These are phyloP conservation scores for Euthynnus affinis DNA, from an alignment of 2,797 vertebrate species.

Conservation along the genomic window DNA sequence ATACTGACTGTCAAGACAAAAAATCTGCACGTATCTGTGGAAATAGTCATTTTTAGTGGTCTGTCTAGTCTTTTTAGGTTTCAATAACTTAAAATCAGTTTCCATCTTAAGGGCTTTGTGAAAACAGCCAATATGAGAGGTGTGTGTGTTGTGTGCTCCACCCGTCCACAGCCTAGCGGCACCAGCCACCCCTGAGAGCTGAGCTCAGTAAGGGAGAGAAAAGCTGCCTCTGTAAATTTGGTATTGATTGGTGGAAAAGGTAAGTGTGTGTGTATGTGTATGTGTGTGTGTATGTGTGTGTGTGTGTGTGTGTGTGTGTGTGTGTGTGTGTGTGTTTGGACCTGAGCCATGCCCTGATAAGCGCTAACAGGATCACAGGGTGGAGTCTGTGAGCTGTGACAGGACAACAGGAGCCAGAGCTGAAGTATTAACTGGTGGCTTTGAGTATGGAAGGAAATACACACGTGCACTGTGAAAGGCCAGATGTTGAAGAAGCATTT, in stretches of 20 bases:
- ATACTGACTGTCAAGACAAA: neutral
- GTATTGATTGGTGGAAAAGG: conserved; percentile 68
- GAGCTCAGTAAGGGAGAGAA: conserved; percentile 67
- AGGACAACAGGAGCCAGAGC: conserved; percentile 52
- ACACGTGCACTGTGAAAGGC: conserved; percentile 7
- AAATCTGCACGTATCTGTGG: neutral
- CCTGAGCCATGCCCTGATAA: conserved; percentile 68
- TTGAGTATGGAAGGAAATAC: conserved; percentile 9
- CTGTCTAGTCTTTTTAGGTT: neutral
- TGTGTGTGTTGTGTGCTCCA: conserved; percentile 27
- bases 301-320: conserved; percentile 20
- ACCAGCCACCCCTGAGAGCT: conserved; percentile 59
- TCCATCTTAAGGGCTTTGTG: conserved; percentile 10
- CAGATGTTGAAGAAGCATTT: conserved; percentile 14
- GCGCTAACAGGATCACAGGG: conserved; percentile 74
- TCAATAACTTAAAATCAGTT: conserved; percentile 19
- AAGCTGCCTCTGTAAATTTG: conserved; percentile 70
- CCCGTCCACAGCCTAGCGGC: conserved; percentile 27
- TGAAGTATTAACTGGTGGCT: conserved; percentile 40
- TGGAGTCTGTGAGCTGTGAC: conserved; percentile 68
- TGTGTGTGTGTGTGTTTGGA: conserved; percentile 48
- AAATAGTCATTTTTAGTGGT: neutral
- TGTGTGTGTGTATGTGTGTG: conserved; percentile 28
- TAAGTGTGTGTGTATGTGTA: conserved; percentile 34
- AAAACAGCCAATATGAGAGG: conserved; percentile 14